These are phyloP conservation scores for Gephyroberyx darwinii DNA, from an alignment of 2,797 vertebrate genomes.

Conservation along the genomic window DNA sequence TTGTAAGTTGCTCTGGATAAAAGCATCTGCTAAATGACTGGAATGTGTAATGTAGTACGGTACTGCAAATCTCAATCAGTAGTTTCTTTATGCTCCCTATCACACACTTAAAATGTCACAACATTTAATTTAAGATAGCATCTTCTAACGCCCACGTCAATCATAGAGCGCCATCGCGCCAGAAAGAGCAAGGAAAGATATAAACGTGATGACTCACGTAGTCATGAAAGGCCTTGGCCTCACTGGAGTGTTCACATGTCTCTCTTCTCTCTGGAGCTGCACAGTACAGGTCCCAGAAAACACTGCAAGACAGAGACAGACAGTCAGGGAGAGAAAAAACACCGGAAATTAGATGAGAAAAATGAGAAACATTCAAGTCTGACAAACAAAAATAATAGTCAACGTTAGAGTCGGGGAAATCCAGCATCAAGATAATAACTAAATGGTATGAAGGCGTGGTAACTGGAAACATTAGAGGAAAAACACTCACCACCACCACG, in stretches of 20 bases:
- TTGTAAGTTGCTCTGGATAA: too few species aligned
- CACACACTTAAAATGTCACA: constrained; percentile 10
- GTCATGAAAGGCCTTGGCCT: constrained; percentile 95
- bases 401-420: constrained; percentile 16
- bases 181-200: constrained; percentile 4
- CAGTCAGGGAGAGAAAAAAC: neutral
- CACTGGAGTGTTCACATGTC: constrained; percentile 91
- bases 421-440: constrained; percentile 27
- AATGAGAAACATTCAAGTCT: constrained; percentile 3
- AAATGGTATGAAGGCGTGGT: constrained; percentile 29
- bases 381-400: constrained; percentile 20
- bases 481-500: constrained; percentile 98
- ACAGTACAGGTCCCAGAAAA: constrained; percentile 97
- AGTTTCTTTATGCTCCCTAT: neutral
- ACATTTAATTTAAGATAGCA: constrained; percentile 3
- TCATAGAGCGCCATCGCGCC: neutral
- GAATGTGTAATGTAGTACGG: constrained; percentile 8
- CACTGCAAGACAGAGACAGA: constrained; percentile 77
- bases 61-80: constrained; percentile 14
- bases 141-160: neutral
- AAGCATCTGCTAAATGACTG: too few species aligned
- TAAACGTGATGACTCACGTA: constrained; percentile 85
- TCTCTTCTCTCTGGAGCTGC: constrained; percentile 93
- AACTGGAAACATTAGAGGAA: constrained; percentile 23
- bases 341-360: neutral